Percentiles rank a stretch among this genome's conserved stretches.
Conservation (phyloP, 2,113 vertebrate genomes). For the Ictalurus furcatus region DNA sequence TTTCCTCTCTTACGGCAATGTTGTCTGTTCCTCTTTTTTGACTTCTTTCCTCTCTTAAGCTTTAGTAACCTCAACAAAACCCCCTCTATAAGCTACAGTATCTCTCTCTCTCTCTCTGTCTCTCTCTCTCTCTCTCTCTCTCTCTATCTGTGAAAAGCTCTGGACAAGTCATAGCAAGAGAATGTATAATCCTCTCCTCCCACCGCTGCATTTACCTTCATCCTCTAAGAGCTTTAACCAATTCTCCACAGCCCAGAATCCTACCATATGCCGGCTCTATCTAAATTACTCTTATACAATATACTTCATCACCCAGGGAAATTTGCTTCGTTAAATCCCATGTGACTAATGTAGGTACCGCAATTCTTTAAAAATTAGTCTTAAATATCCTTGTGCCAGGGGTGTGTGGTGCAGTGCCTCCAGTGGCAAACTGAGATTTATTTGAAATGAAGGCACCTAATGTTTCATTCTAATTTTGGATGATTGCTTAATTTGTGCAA, state of each 20-base stretch:
- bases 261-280: conserved; percentile 38
- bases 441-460: conserved; percentile 33
- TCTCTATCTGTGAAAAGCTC: conserved; percentile 7
- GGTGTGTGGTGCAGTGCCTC: conserved; percentile 10
- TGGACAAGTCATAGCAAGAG: conserved; percentile 57
- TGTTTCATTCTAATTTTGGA: conserved; percentile 40
- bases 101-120: conserved; percentile 19
- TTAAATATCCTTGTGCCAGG: conserved; percentile 40
- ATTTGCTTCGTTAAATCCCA: conserved; percentile 47
- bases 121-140: conserved; percentile 14
- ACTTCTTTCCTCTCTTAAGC: not conserved
- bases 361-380: conserved; percentile 44
- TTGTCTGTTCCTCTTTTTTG: not conserved
- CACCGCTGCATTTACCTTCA: conserved; percentile 47
- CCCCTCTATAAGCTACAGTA: not conserved
- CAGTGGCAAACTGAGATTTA: conserved; percentile 25
- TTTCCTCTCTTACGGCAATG: not conserved
- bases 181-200: conserved; percentile 65
- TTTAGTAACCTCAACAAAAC: conserved; percentile 9
- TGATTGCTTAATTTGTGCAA: conserved; percentile 45
- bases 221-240: conserved; percentile 57
- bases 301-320: conserved; percentile 46
- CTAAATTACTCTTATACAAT: conserved; percentile 54
- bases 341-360: conserved; percentile 41
- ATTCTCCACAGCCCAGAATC: conserved; percentile 54